These are phyloP conservation scores for Ailuropoda melanoleuca DNA, from an alignment of 2,113 vertebrate species.

Conservation along the genomic window DNA sequence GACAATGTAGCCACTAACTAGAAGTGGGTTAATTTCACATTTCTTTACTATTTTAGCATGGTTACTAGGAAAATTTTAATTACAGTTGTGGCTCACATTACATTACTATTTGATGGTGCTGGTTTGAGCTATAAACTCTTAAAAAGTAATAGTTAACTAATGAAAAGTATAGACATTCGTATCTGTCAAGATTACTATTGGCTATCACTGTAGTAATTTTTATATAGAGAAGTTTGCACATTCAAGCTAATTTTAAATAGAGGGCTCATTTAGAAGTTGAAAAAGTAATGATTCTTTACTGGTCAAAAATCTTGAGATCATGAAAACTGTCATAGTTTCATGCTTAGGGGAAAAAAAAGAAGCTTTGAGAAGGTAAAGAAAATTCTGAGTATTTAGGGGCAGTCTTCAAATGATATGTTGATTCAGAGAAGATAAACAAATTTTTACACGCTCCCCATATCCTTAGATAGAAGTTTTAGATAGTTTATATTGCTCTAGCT, in stretches of 20 bases:
- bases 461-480: background rate
- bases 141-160: background rate
- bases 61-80: background rate
- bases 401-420: background rate
- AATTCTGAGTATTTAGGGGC: background rate
- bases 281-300: background rate
- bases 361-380: background rate
- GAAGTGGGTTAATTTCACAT: background rate
- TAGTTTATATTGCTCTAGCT: background rate
- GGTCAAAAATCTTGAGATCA: background rate
- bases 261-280: background rate
- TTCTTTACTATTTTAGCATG: background rate
- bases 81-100: background rate
- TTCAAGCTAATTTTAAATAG: background rate
- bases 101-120: background rate
- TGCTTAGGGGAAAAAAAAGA: background rate
- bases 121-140: background rate
- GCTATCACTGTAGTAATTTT: background rate
- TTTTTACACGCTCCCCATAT: background rate
- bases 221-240: background rate
- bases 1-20: background rate
- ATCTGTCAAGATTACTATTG: background rate
- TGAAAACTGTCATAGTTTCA: background rate
- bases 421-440: background rate
- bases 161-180: background rate